Base-by-base conservation (phyloP, 2,113 vertebrate species). In the Campylomormyrus tamandua region DNA sequence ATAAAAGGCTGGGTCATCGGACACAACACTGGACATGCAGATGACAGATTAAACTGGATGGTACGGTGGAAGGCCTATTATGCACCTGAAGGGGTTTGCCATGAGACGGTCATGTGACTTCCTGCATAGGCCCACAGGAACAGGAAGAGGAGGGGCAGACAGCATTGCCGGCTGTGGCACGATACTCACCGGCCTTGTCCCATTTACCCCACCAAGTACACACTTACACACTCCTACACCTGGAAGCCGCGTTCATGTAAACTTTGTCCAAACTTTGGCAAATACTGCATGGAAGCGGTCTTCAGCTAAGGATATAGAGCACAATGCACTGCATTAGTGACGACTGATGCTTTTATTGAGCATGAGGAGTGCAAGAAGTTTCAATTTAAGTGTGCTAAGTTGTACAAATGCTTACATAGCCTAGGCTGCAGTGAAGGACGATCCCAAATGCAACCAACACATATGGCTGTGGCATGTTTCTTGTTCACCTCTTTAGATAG, bases 41-140 rank as follows among this genome's bases (percentile, higher is more conserved):
- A 70, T 19, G 31, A 39, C 11, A 35, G 70, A 15, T 77, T 15
- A 35, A 19, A 53, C 4, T 77, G 70, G 15, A 77, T 39, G 15
- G 31, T 77, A 15, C 0, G 2, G 70, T 80, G 45, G 8, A 53
- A 35, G 46, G 42, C 49, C 49, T 74, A 56, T 83, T 31, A 83
- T 83, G 88, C 70, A 80, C 48, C 74, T 89, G 74, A 48, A 53
- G 74, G 31, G 74, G 31, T 45, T 48, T 9, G 48, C 15, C 39
- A 8, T 42, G 70, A 89, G 70, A 52, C 42, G 35, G 85, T 87
- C 85, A 52, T 53, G 70, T 89, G 46, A 89, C 74, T 74, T 74
- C 58, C 87, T 74, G 39, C 58, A 89, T 19, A 89, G 88, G 45
- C 48, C 46, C n/a, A 27, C 87, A 74, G 7, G 17, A 89, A 89